These are phyloP conservation scores for Adoxophyes honmai DNA, from an alignment of 1,140 invertebrate genomes.

Conservation along the genomic window DNA sequence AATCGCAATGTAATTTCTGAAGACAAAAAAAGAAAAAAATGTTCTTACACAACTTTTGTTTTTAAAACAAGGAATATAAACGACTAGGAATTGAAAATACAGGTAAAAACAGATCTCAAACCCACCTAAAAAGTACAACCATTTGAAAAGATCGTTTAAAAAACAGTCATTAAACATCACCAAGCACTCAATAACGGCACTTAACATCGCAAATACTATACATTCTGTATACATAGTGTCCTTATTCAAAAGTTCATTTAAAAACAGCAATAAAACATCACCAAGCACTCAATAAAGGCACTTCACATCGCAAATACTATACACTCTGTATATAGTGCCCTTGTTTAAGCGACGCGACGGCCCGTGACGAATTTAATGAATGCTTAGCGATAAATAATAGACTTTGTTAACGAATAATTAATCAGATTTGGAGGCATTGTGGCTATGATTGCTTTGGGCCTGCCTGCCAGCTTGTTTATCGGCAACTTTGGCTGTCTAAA, in stretches of 20 bases:
- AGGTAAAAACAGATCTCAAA: too few relatives aligned
- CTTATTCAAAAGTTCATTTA: too few relatives aligned
- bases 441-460: slow-evolving; percentile 24
- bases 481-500: slow-evolving; percentile 8
- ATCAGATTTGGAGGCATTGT: slow-evolving; percentile 35
- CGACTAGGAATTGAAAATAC: too few relatives aligned
- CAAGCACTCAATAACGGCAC: background rate
- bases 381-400: slow-evolving; percentile 49
- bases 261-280: background rate
- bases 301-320: background rate
- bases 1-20: too few relatives aligned
- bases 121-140: too few relatives aligned
- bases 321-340: background rate
- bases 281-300: background rate
- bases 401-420: slow-evolving; percentile 51
- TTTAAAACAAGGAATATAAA: too few relatives aligned
- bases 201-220: background rate
- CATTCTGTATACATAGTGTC: background rate
- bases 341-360: slow-evolving; percentile 15
- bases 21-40: too few relatives aligned
- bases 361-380: slow-evolving; percentile 44
- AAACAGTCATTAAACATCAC: background rate
- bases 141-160: too few relatives aligned
- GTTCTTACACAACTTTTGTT: too few relatives aligned
- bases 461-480: slow-evolving; percentile 2